Evolutionary conservation across 2,888 invertebrate genomes (phyloP), one percentile per base, ranked within the genome.

Genomic region (Tetragonula carbonaria): DNA sequence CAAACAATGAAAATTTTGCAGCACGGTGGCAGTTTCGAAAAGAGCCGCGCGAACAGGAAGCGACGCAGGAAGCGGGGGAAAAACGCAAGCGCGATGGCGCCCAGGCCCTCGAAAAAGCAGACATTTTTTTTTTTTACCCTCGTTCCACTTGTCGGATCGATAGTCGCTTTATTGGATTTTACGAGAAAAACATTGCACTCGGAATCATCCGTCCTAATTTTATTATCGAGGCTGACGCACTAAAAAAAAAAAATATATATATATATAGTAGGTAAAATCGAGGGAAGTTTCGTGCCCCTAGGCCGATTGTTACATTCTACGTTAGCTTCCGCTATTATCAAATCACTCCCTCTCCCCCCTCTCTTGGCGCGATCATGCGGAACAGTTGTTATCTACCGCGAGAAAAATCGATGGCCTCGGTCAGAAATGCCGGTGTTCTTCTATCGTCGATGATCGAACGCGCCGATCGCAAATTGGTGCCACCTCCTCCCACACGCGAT

Each of bases 181-280:
- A 33, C 76, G 57, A 62, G 45, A 66, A 81, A 85, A 84, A 59
- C 76, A 77, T 76, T 63, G 80, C 84, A 62, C 67, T 83, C 73
- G 75, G 80, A 83, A 91, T 91, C 88, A 89, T 91, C 87, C 87
- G 87, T 87, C 88, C 79, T 88, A 91, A 92, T 92, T 90, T 85
- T 84, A 88, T 91, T 91, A 90, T 85, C 65, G 79, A 71, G 74
- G 70, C 65, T 78, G 33, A 11, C 75, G 75, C 84, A 84, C 86
- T 68, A 85, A 82, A 87, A 90, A 78, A 45, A 45, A 8, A 6
- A 38, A 0, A 38, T 38, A 38, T 38, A 8, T 38, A 38, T 8
- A 45, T 45, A 45, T 45, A 45, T 45, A 45, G 45, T 73, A 63
- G 76, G 78, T 28, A n/a, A 81, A 82, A 67, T 68, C 38, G 76